These are phyloP conservation scores for Synergus umbraculus DNA, from an alignment of 2,888 invertebrate species.

Conservation along the genomic window DNA sequence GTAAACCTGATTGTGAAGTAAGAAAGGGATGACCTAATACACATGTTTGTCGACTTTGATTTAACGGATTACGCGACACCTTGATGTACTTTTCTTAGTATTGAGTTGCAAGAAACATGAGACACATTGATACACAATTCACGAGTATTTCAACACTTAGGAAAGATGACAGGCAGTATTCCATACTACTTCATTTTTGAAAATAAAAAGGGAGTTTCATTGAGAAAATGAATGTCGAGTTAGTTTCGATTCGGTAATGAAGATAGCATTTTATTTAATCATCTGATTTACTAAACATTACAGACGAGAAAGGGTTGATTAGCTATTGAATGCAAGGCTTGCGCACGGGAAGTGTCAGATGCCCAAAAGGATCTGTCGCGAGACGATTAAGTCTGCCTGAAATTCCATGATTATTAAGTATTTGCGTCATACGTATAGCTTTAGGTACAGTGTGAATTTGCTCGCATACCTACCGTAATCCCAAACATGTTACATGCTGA, in stretches of 20 bases:
- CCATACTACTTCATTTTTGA: not conserved
- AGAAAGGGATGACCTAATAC: conserved; percentile 16
- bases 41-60: conserved; percentile 42
- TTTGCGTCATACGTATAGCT: conserved; percentile 32
- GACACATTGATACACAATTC: not conserved
- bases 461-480: conserved; percentile 32
- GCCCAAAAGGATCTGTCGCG: conserved; percentile 29
- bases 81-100: conserved; percentile 28
- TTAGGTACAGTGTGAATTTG: conserved; percentile 12
- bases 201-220: not conserved
- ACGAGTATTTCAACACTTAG: not conserved
- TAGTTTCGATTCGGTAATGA: not conserved
- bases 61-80: conserved; percentile 39
- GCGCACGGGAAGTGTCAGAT: conserved; percentile 29
- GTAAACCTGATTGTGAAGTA: conserved; percentile 4
- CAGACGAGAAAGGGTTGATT: conserved; percentile 27
- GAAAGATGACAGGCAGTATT: not conserved
- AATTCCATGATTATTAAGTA: conserved; percentile 32
- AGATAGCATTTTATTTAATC: not conserved
- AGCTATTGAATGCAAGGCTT: conserved; percentile 18
- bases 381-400: conserved; percentile 16
- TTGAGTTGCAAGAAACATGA: conserved; percentile 18
- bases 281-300: not conserved
- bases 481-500: conserved; percentile 26
- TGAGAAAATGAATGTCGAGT: not conserved